Evolutionary conservation across 2,797 vertebrate genomes (phyloP).

Genomic region (Leucoraja ocellata): DNA sequence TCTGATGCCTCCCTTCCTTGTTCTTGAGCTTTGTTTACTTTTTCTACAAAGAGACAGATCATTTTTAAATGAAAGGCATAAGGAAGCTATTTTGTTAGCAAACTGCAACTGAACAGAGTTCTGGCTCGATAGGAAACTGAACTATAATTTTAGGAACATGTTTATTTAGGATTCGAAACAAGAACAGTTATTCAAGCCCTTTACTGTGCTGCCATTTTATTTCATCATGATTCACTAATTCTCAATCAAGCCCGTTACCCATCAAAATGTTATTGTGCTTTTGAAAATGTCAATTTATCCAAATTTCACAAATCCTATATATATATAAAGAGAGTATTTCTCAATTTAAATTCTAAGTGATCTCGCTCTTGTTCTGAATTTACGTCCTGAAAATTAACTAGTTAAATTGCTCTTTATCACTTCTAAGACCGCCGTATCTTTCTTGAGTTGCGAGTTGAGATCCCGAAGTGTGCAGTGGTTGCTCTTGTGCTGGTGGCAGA

Average conservation of each 20-base stretch:
- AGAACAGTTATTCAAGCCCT: background rate
- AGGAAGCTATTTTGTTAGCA: background rate
- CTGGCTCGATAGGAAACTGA: background rate
- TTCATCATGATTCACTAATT: background rate
- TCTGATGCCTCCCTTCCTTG: constrained; percentile 79
- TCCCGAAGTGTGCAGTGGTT: too few relatives aligned
- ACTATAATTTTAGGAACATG: background rate
- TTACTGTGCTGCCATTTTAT: background rate
- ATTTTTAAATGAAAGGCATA: background rate
- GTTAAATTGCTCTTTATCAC: background rate
- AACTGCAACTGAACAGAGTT: background rate
- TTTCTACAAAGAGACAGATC: constrained; percentile 66
- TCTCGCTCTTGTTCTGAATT: background rate
- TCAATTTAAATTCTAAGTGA: background rate
- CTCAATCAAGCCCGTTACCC: background rate
- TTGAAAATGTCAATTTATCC: background rate
- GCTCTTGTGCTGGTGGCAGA: background rate
- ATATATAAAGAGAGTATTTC: background rate
- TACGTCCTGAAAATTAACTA: background rate
- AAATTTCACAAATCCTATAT: background rate
- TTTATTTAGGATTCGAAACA: background rate
- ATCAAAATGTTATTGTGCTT: background rate
- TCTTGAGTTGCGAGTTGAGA: background rate
- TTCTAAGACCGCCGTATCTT: background rate
- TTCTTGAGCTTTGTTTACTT: constrained; percentile 98